Evolutionary conservation across 2,797 vertebrate species (phyloP).

Genomic region (Halcyon badia): DNA sequence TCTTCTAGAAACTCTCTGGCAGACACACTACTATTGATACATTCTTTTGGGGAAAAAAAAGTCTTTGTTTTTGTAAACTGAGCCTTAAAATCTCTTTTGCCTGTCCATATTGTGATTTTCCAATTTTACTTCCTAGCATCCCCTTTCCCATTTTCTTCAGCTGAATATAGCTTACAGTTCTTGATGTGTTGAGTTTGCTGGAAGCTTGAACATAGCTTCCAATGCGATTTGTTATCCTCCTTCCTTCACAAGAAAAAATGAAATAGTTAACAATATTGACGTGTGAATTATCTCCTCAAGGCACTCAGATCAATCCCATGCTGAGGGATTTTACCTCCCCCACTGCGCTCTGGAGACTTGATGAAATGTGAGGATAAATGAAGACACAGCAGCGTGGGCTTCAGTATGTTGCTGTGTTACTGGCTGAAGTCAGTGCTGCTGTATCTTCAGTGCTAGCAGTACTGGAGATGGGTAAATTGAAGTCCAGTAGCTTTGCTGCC

Average conservation of each 20-base stretch:
- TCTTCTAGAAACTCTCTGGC: not conserved
- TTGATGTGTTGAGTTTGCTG: not conserved
- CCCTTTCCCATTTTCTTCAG: not conserved
- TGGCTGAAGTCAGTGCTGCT: not conserved
- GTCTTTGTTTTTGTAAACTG: not conserved
- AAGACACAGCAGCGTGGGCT: not conserved
- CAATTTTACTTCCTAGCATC: not conserved
- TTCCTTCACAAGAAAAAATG: conserved; percentile 21
- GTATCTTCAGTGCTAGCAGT: rapidly evolving
- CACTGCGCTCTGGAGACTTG: not conserved
- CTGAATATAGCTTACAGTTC: not conserved
- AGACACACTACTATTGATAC: rapidly evolving
- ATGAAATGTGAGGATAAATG: not conserved
- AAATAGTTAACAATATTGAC: conserved; percentile 54
- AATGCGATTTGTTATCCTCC: not conserved
- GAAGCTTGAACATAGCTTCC: not conserved
- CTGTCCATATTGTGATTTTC: not conserved
- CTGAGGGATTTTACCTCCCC: not conserved
- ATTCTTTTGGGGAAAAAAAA: not conserved
- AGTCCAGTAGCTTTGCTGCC: not conserved
- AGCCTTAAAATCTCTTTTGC: not conserved
- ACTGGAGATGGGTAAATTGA: not conserved
- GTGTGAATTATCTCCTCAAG: conserved; percentile 21
- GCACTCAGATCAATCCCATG: not conserved
- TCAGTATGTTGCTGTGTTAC: not conserved